Percentiles rank a stretch among this genome's conserved stretches.
These are phyloP conservation scores for Catharus minimus DNA, from an alignment of 2,113 vertebrate species.

Conservation along the genomic window DNA sequence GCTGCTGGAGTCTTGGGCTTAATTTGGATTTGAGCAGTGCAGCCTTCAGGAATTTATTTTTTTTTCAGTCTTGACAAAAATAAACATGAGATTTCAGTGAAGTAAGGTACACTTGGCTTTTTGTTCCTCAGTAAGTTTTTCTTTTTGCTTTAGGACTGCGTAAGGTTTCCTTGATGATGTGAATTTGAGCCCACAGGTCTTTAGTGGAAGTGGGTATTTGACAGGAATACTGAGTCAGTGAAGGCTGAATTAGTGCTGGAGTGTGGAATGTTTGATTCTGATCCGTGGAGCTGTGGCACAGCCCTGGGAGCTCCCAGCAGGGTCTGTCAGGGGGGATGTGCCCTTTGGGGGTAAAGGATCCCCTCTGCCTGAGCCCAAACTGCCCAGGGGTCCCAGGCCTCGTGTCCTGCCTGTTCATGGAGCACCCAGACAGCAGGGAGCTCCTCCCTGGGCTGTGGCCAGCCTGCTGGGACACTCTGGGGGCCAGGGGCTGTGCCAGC, in stretches of 20 bases:
- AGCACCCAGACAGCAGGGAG: neutral
- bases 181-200: constrained; percentile 50
- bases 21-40: constrained; percentile 67
- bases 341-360: constrained; percentile 12
- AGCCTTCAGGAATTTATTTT: constrained; percentile 57
- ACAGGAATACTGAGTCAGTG: constrained; percentile 42
- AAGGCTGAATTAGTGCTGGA: constrained; percentile 50
- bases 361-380: neutral
- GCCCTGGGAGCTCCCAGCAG: constrained; percentile 23
- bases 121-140: constrained; percentile 64
- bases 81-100: constrained; percentile 75
- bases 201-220: constrained; percentile 57
- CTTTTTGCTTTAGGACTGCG: constrained; percentile 73
- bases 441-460: neutral
- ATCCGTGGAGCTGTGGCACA: neutral
- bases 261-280: constrained; percentile 35
- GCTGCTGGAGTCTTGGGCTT: constrained; percentile 68
- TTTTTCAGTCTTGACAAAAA: constrained; percentile 71
- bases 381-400: neutral
- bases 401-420: neutral
- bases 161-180: constrained; percentile 72
- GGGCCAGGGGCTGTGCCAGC: constrained; percentile 6
- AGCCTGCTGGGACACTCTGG: neutral
- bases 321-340: neutral
- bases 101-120: constrained; percentile 76